These are phyloP conservation scores for Homalodisca vitripennis DNA, from an alignment of 1,140 invertebrate species.

Conservation along the genomic window DNA sequence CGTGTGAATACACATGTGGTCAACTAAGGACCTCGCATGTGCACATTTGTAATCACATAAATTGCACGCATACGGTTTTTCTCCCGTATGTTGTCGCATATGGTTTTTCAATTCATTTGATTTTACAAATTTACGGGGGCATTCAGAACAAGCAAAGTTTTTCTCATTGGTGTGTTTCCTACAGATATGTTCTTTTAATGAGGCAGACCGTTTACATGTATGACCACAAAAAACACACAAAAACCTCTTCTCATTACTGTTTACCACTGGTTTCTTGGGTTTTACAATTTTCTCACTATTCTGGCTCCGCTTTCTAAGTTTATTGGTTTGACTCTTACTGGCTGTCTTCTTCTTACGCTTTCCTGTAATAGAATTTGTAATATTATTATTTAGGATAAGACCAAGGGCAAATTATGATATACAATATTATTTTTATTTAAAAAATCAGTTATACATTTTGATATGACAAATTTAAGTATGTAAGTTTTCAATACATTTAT, in stretches of 20 bases:
- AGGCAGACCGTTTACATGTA: background rate
- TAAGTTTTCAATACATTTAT: no score
- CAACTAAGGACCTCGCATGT: conserved; percentile 45
- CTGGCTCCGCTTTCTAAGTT: background rate
- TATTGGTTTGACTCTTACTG: background rate
- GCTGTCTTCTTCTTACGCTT: background rate
- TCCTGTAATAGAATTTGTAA: background rate
- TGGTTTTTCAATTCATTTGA: background rate
- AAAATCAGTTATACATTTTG: no score
- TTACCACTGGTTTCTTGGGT: background rate
- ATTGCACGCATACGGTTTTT: conserved; percentile 32
- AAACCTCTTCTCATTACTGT: background rate
- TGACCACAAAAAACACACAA: background rate
- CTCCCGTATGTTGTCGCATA: conserved; percentile 27
- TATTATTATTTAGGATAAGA: no score
- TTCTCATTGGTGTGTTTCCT: conserved; percentile 37
- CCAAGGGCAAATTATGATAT: no score
- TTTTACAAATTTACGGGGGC: conserved; percentile 34
- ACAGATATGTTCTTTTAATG: background rate
- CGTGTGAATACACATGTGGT: conserved; percentile 34
- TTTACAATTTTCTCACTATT: background rate
- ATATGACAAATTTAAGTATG: no score
- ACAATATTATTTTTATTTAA: no score
- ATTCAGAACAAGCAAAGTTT: conserved; percentile 33
- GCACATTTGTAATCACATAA: conserved; percentile 51